These are phyloP conservation scores for Parotocinclus haroldoi DNA, from an alignment of 2,797 vertebrate genomes.

Conservation along the genomic window DNA sequence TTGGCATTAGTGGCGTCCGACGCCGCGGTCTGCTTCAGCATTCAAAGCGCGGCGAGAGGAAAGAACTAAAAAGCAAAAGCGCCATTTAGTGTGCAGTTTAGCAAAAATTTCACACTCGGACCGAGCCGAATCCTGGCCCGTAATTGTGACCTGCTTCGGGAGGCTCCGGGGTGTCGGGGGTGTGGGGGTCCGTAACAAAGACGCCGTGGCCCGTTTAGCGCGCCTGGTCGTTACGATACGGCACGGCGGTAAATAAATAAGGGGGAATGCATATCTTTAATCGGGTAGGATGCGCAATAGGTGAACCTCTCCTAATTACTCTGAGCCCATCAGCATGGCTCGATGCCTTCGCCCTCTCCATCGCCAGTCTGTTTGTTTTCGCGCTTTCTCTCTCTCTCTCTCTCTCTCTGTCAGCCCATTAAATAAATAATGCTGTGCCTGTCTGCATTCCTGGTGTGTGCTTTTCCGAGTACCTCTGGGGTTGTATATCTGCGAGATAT, in stretches of 20 bases:
- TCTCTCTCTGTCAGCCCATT: conserved; percentile 46
- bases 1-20: conserved; percentile 61
- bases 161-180: conserved; percentile 38
- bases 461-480: conserved; percentile 48
- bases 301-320: conserved; percentile 41
- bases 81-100: conserved; percentile 53
- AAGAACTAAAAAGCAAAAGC: conserved; percentile 55
- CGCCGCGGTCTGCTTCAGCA: conserved; percentile 53
- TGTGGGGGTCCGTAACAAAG: conserved; percentile 29
- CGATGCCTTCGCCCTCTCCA: conserved; percentile 28
- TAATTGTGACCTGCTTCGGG: conserved; percentile 49
- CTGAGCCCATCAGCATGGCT: conserved; percentile 24
- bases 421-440: conserved; percentile 53
- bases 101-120: conserved; percentile 51
- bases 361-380: conserved; percentile 40
- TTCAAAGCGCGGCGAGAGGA: conserved; percentile 52
- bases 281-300: background rate
- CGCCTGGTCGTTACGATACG: no score
- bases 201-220: conserved; percentile 22
- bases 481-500: conserved; percentile 53
- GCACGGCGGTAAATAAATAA: background rate
- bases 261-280: conserved; percentile 12
- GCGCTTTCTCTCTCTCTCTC: background rate
- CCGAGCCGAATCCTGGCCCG: conserved; percentile 54
- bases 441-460: conserved; percentile 54